Conservation (phyloP, 2,888 invertebrate genomes). For the Chrysolina americana region DNA sequence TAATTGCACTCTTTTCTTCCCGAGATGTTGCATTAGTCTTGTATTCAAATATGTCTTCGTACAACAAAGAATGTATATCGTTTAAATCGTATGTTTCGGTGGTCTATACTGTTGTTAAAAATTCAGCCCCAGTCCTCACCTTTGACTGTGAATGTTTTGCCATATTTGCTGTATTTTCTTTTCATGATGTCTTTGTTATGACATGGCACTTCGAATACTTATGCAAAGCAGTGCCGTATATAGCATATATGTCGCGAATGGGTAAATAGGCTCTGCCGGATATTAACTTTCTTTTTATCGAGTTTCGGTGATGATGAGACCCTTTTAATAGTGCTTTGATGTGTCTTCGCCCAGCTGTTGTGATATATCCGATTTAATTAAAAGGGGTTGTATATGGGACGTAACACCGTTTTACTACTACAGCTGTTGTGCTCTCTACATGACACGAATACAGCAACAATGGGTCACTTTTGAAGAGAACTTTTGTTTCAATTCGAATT, state of each 20-base stretch:
- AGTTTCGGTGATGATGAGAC: slow-evolving; percentile 45
- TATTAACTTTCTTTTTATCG: slow-evolving; percentile 61
- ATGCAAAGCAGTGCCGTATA: not conserved
- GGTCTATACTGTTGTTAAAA: no score
- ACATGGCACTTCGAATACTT: not conserved
- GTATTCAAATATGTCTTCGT: no score
- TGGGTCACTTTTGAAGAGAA: not conserved
- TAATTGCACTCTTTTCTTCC: no score
- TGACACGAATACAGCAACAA: slow-evolving; percentile 44
- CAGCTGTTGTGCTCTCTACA: slow-evolving; percentile 52
- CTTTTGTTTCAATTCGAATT: not conserved
- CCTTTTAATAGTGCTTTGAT: slow-evolving; percentile 52
- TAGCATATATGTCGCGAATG: slow-evolving; percentile 41
- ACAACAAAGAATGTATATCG: no score
- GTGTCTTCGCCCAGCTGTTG: slow-evolving; percentile 60
- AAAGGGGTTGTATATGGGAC: slow-evolving; percentile 55
- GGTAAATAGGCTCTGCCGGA: slow-evolving; percentile 51
- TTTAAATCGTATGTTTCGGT: no score
- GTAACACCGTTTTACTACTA: slow-evolving; percentile 44
- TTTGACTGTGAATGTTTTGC: not conserved
- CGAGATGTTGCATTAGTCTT: no score
- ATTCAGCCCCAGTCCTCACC: not conserved
- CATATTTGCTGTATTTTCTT: slow-evolving; percentile 35
- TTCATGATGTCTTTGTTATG: slow-evolving; percentile 31
- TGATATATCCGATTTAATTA: slow-evolving; percentile 64